Conservation (phyloP, 2,888 invertebrate genomes). For the Oscheius sp. region DNA sequence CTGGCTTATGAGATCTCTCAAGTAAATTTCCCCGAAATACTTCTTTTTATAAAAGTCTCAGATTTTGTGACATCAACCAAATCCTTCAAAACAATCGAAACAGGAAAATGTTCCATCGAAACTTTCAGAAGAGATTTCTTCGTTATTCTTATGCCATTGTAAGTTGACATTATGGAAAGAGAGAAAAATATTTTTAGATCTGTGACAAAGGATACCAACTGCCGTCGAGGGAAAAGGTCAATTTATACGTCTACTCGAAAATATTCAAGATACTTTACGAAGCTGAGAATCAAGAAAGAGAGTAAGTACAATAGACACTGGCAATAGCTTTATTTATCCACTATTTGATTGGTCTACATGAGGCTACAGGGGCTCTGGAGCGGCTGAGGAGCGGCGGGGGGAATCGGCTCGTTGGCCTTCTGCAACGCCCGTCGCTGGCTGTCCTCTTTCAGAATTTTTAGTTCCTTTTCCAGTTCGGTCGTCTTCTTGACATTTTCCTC, state of each 20-base stretch:
- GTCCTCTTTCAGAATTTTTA: background rate
- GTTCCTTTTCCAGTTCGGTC: background rate
- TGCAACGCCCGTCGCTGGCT: too few species aligned
- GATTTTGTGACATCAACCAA: conserved; percentile 65
- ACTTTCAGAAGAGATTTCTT: conserved; percentile 65
- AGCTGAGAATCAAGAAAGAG: conserved; percentile 59
- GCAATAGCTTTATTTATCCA: conserved; percentile 5
- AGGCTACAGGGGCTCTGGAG: background rate
- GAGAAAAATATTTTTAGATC: conserved; percentile 38
- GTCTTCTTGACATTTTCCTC: conserved; percentile 11
- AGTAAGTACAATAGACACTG: conserved; percentile 41
- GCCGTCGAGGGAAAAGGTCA: conserved; percentile 45
- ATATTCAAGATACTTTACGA: conserved; percentile 62
- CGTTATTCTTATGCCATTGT: conserved; percentile 68
- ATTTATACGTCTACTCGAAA: conserved; percentile 47
- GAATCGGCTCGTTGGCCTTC: too few species aligned
- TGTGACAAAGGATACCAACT: conserved; percentile 52
- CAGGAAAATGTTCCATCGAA: conserved; percentile 52
- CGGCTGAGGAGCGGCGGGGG: background rate
- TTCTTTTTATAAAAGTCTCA: conserved; percentile 34
- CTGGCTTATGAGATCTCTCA: conserved; percentile 56
- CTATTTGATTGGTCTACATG: conserved; percentile 1
- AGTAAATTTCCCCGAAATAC: conserved; percentile 33
- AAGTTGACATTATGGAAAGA: background rate
- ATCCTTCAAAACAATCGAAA: conserved; percentile 50